phyloP scores from a whole-genome alignment of 2,888 invertebrate genomes.

The Opisthograptis luteolata region DNA sequence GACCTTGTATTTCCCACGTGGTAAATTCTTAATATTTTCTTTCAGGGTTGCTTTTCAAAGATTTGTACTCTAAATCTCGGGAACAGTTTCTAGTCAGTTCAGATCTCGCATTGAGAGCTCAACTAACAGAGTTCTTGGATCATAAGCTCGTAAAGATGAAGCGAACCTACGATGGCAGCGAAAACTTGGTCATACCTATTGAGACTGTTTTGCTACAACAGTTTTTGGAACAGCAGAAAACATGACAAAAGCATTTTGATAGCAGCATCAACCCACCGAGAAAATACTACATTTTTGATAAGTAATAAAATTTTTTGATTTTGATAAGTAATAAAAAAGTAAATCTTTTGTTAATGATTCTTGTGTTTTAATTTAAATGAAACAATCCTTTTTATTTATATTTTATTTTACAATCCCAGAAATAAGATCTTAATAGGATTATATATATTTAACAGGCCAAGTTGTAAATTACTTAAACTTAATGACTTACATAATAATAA shows the following conservation, averaged over 20 bases:
- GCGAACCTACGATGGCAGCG: slow-evolving; percentile 91
- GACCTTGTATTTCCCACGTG: too few species aligned
- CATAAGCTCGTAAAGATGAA: slow-evolving; percentile 95
- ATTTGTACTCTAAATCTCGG: slow-evolving; percentile 92
- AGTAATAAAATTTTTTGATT: too few species aligned
- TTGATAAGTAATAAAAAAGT: too few species aligned
- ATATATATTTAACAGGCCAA: slow-evolving; percentile 84
- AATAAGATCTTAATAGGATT: slow-evolving; percentile 84
- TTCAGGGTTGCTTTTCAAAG: slow-evolving; percentile 94
- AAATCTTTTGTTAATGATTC: slow-evolving; percentile 4
- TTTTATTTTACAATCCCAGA: slow-evolving; percentile 85
- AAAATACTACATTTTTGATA: too few species aligned
- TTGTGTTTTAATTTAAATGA: slow-evolving; percentile 42
- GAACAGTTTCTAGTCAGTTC: slow-evolving; percentile 97
- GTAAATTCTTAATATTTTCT: slow-evolving; percentile 16
- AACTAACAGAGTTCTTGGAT: slow-evolving; percentile 97
- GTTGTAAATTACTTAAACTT: slow-evolving; percentile 85
- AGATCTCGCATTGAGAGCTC: slow-evolving; percentile 94
- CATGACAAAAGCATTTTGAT: slow-evolving; percentile 35
- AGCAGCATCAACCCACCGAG: slow-evolving; percentile 5
- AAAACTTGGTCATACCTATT: slow-evolving; percentile 92
- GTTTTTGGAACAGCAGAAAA: slow-evolving; percentile 87
- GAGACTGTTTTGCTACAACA: slow-evolving; percentile 89
- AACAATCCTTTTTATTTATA: slow-evolving; percentile 63
- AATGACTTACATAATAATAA: slow-evolving; percentile 83